Evolutionary conservation across 2,888 invertebrate species (phyloP).

Genomic region (Dryadula phaetusa): DNA sequence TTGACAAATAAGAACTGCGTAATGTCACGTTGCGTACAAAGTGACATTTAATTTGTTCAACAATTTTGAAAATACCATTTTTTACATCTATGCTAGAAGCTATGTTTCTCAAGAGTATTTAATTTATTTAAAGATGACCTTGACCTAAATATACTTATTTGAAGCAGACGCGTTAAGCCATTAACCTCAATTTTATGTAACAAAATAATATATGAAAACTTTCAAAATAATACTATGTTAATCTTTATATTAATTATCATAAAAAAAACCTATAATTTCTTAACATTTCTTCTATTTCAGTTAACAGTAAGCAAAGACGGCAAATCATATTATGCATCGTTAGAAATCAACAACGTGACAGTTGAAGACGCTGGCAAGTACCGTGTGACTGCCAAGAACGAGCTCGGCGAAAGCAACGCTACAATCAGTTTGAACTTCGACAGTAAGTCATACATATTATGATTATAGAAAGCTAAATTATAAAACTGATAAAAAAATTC

Average conservation of each 20-base stretch:
- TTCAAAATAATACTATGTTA: background rate
- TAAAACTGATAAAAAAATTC: constrained; percentile 4
- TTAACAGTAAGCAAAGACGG: constrained; percentile 95
- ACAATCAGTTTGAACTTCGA: constrained; percentile 99
- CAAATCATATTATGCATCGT: constrained; percentile 95
- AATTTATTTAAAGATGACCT: constrained; percentile 38
- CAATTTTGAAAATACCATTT: too few relatives aligned
- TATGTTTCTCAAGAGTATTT: background rate
- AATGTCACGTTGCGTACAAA: too few relatives aligned
- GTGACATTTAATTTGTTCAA: background rate
- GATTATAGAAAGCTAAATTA: background rate
- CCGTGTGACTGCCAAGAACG: constrained; percentile 98
- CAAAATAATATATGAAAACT: constrained; percentile 27
- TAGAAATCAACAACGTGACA: constrained; percentile 97
- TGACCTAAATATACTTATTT: constrained; percentile 65
- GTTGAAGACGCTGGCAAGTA: constrained; percentile 99
- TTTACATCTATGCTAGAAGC: background rate
- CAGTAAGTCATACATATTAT: constrained; percentile 88
- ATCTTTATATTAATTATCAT: too few relatives aligned
- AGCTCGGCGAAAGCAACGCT: constrained; percentile 98
- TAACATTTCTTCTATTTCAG: constrained; percentile 71
- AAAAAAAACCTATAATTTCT: background rate
- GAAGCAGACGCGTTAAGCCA: background rate
- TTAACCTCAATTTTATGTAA: constrained; percentile 62
- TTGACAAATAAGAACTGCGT: too few relatives aligned